These are phyloP conservation scores for Catostomus latipinnis DNA, from an alignment of 2,797 vertebrate species.

Conservation along the genomic window DNA sequence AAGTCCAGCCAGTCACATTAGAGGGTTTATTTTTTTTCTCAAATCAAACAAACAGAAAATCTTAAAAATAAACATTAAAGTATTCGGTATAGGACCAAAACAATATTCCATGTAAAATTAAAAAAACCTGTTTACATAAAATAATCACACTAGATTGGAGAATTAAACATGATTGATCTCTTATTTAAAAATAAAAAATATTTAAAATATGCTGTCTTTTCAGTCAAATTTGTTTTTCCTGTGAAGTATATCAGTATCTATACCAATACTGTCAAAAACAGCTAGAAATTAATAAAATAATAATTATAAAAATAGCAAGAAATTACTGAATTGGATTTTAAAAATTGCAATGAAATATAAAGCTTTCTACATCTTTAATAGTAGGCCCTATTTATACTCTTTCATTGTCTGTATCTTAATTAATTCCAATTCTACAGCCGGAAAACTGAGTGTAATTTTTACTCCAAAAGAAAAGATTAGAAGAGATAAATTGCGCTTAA, in stretches of 20 bases:
- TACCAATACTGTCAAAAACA: not conserved
- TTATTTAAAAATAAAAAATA: too few relatives aligned
- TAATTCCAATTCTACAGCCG: not conserved
- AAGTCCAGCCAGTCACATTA: too few relatives aligned
- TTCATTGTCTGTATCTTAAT: not conserved
- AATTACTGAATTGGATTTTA: not conserved
- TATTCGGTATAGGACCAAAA: too few relatives aligned
- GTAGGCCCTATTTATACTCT: not conserved
- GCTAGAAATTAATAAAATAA: too few relatives aligned
- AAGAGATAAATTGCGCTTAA: not conserved
- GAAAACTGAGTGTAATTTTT: not conserved
- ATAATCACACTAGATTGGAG: too few relatives aligned
- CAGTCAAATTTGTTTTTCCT: not conserved
- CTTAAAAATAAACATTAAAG: too few relatives aligned
- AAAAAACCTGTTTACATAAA: too few relatives aligned
- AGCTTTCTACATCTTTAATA: not conserved
- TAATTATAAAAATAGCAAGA: not conserved
- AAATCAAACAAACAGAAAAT: too few relatives aligned
- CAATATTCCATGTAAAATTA: too few relatives aligned
- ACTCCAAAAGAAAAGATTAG: not conserved
- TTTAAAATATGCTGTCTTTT: not conserved
- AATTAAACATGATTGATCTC: too few relatives aligned
- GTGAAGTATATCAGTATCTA: not conserved
- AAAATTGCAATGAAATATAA: not conserved
- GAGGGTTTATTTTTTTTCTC: too few relatives aligned